Percentiles rank a stretch among this genome's conserved stretches.
These are phyloP conservation scores for Orycteropus afer DNA, from an alignment of 2,113 vertebrate genomes.

Conservation along the genomic window DNA sequence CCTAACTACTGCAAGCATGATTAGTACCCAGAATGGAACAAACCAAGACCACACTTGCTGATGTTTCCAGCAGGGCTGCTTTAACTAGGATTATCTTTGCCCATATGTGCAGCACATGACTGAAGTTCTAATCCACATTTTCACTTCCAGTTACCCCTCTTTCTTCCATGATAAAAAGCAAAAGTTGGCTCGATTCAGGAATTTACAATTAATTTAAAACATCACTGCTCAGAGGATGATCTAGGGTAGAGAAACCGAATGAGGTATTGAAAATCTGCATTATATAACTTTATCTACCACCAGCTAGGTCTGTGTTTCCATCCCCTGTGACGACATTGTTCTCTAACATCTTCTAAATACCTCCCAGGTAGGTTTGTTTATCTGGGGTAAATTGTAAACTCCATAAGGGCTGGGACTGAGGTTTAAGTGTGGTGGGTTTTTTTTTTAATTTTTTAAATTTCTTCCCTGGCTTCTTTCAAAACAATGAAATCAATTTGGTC, in stretches of 20 bases:
- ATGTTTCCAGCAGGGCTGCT: not conserved
- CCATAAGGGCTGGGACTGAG: not conserved
- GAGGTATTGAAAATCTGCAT: not conserved
- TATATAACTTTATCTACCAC: not conserved
- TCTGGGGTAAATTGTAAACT: not conserved
- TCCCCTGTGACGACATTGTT: not conserved
- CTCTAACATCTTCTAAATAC: conserved; percentile 10
- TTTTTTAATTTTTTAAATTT: not conserved
- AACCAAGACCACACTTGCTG: not conserved
- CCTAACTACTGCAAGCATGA: not conserved
- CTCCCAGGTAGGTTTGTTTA: not conserved
- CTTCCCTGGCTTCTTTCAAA: not conserved
- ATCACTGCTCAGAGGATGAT: not conserved
- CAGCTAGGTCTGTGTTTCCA: not conserved
- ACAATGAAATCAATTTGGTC: not conserved
- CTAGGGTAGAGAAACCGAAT: not conserved
- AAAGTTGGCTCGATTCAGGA: not conserved
- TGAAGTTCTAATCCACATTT: not conserved
- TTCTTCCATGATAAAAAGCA: not conserved
- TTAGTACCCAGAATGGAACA: not conserved
- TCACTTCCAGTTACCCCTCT: not conserved
- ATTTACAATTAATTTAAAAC: not conserved
- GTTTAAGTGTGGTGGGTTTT: too few species aligned
- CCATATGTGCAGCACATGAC: not conserved
- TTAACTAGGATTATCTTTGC: not conserved